phyloP scores from a whole-genome alignment of 2,797 vertebrate genomes.

The Acanthis flammea region DNA sequence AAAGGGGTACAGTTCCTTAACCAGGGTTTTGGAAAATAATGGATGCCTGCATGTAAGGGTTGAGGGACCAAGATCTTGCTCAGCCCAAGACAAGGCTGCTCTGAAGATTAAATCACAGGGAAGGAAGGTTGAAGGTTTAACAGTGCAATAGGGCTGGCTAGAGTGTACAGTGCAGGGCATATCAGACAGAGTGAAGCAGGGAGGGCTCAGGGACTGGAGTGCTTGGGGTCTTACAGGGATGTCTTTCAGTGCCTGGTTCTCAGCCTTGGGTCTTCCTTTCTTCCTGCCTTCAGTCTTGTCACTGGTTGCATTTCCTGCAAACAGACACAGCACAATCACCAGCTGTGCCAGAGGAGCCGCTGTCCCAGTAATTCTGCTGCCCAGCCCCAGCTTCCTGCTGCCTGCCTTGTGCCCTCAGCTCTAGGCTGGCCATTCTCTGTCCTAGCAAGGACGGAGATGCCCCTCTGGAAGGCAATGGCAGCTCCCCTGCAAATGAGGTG shows the following conservation, averaged over 20 bases:
- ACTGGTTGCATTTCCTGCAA: slow-evolving; percentile 80
- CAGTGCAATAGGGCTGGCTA: not conserved
- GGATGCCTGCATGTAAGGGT: not conserved
- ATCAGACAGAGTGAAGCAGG: rapidly evolving
- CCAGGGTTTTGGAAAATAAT: not conserved
- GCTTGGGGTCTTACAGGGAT: slow-evolving; percentile 86
- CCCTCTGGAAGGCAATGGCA: not conserved
- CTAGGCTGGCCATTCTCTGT: not conserved
- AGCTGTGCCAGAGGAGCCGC: rapidly evolving
- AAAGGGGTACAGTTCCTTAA: not conserved
- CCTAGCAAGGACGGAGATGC: not conserved
- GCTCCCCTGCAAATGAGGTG: not conserved
- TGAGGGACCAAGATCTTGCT: not conserved
- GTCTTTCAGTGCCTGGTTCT: slow-evolving; percentile 89
- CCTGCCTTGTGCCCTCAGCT: not conserved
- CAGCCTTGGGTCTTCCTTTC: slow-evolving; percentile 89
- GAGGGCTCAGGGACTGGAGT: not conserved
- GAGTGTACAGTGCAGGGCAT: rapidly evolving
- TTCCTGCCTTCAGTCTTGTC: slow-evolving; percentile 88
- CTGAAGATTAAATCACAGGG: not conserved
- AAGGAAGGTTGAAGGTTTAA: not conserved
- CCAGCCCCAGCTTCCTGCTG: not conserved
- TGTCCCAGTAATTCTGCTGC: not conserved
- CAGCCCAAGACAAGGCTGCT: not conserved
- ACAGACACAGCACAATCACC: not conserved